Conservation (phyloP, 2,113 vertebrate genomes). For the Phoxinus phoxinus region DNA sequence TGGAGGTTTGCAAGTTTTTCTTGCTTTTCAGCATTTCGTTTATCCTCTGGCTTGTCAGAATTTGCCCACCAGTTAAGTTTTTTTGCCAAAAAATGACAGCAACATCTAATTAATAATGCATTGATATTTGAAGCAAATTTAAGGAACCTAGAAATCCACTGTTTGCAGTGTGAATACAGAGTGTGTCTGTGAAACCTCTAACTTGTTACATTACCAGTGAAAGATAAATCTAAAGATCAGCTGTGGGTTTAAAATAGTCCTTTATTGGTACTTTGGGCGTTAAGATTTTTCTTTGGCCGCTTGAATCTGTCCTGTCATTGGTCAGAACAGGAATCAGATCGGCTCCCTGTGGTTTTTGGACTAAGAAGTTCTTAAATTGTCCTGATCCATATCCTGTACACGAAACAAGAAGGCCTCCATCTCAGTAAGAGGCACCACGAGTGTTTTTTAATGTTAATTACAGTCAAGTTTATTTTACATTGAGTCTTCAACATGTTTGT, state of each 20-base stretch:
- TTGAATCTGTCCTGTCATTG: neutral
- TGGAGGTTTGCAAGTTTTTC: neutral
- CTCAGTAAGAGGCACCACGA: no score
- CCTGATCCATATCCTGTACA: neutral
- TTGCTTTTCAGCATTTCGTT: slow-evolving; percentile 22
- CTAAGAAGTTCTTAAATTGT: neutral
- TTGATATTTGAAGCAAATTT: neutral
- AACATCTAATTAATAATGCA: slow-evolving; percentile 4
- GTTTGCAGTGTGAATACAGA: neutral
- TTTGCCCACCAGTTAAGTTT: neutral
- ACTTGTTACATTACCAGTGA: neutral
- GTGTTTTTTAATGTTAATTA: neutral
- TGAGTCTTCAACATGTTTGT: neutral
- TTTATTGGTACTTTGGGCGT: neutral
- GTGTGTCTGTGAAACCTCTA: neutral
- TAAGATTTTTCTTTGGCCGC: no score
- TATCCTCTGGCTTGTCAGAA: neutral
- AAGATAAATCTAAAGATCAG: neutral
- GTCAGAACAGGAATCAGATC: slow-evolving; percentile 5
- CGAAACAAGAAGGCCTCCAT: neutral
- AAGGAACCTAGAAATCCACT: neutral
- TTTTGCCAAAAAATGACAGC: neutral
- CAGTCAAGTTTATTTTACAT: neutral
- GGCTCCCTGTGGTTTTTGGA: neutral
- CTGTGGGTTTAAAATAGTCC: neutral